Conservation (phyloP, 1,140 invertebrate species). For the Daktulosphaira vitifoliae region DNA sequence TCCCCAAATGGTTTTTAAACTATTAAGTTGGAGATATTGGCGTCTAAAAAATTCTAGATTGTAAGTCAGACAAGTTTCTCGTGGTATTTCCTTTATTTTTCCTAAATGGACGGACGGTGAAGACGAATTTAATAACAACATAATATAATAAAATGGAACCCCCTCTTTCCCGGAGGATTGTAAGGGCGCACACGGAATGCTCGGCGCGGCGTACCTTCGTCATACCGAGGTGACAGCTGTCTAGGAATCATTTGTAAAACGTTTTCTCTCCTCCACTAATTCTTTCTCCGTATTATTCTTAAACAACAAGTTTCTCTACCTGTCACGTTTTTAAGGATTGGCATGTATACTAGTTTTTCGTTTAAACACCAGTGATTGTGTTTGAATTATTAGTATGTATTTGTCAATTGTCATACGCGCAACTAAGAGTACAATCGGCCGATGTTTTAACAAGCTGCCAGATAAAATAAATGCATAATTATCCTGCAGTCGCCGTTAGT, state of each 20-base stretch:
- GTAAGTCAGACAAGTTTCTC: not conserved
- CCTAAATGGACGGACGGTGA: not conserved
- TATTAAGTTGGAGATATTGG: not conserved
- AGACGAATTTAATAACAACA: conserved; percentile 9
- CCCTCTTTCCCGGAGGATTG: not conserved
- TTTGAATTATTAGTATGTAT: conserved; percentile 31
- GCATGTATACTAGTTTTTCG: not conserved
- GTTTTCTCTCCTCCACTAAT: not conserved
- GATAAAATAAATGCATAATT: conserved; percentile 20
- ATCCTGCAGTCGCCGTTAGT: not conserved
- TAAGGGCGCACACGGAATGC: not conserved
- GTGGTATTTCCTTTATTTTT: not conserved
- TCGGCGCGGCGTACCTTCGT: conserved; percentile 15
- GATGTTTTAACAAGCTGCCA: conserved; percentile 21
- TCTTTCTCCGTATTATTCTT: not conserved
- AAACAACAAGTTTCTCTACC: conserved; percentile 24
- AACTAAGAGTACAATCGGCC: conserved; percentile 12
- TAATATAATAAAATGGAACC: conserved; percentile 12
- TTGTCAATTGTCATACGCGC: conserved; percentile 18
- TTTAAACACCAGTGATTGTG: conserved; percentile 22
- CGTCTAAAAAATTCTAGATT: not conserved
- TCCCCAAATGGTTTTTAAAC: no score
- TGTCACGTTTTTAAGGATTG: conserved; percentile 32
- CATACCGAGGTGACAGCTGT: conserved; percentile 33
- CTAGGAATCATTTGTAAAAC: conserved; percentile 34